phyloP scores from a whole-genome alignment of 2,888 invertebrate species.

The Ceramica pisi region DNA sequence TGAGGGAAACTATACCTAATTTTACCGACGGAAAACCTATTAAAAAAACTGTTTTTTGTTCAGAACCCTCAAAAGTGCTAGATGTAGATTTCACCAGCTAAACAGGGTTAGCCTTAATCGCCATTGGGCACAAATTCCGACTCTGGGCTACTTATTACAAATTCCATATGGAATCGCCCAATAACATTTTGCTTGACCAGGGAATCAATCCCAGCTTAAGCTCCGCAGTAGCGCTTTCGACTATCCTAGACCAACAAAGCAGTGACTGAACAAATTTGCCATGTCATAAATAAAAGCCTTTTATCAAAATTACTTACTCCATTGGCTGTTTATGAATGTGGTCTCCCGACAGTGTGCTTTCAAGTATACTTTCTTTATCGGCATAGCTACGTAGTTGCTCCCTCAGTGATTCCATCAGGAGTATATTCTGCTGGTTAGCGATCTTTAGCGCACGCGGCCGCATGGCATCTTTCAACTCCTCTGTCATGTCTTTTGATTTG shows the following conservation, averaged over 20 bases:
- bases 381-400: constrained; percentile 68
- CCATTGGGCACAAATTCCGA: too few relatives aligned
- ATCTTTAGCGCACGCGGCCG: constrained; percentile 80
- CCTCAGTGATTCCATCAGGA: constrained; percentile 69
- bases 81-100: too few relatives aligned
- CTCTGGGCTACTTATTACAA: background rate
- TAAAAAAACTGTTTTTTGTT: too few relatives aligned
- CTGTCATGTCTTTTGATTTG: constrained; percentile 72
- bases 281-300: background rate
- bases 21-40: too few relatives aligned
- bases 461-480: constrained; percentile 78
- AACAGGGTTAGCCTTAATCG: too few relatives aligned
- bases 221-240: too few relatives aligned
- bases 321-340: constrained; percentile 83
- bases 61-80: too few relatives aligned
- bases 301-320: constrained; percentile 78
- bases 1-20: too few relatives aligned
- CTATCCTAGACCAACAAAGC: too few relatives aligned
- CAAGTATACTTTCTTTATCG: constrained; percentile 69
- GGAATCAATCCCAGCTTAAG: background rate
- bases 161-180: background rate
- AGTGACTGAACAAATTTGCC: background rate
- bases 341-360: constrained; percentile 77
- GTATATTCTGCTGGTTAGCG: constrained; percentile 76
- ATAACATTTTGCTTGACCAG: background rate